Percentiles rank a stretch among this genome's conserved stretches.
Evolutionary conservation across 2,797 vertebrate genomes (phyloP).

Genomic region (Antrozous pallidus): DNA sequence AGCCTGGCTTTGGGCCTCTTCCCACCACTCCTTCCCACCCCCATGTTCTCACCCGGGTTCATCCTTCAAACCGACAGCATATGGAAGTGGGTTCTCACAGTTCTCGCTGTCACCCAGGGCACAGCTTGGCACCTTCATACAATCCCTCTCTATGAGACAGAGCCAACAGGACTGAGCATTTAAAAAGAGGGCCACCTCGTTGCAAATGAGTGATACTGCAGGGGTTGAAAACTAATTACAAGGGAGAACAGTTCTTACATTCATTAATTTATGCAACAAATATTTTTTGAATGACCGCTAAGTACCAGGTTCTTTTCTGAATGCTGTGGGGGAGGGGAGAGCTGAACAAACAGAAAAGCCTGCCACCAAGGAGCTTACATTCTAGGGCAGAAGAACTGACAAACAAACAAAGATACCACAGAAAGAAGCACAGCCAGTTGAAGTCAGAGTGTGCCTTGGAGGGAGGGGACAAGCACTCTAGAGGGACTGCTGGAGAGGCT

Average conservation of each 20-base stretch:
- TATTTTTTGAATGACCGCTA: not conserved
- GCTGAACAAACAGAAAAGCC: not conserved
- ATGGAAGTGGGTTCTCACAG: not conserved
- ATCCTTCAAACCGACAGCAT: not conserved
- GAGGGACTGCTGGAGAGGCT: not conserved
- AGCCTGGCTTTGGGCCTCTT: not conserved
- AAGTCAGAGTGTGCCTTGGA: not conserved
- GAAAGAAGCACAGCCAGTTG: not conserved
- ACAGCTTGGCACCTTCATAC: rapidly evolving
- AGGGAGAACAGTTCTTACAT: not conserved
- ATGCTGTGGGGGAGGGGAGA: not conserved
- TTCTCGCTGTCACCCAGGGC: not conserved
- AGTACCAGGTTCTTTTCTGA: not conserved
- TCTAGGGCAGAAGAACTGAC: not conserved
- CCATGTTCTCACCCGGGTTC: not conserved
- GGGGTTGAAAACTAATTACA: not conserved
- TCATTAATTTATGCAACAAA: not conserved
- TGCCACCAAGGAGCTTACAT: not conserved
- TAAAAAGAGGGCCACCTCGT: not conserved
- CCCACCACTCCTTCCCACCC: too few relatives aligned
- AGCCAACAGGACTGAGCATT: not conserved
- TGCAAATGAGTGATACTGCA: not conserved
- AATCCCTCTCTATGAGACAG: not conserved
- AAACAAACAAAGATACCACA: not conserved
- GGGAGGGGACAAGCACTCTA: rapidly evolving